These are phyloP conservation scores for Rhopalosiphum maidis DNA, from an alignment of 1,140 invertebrate genomes.

Conservation along the genomic window DNA sequence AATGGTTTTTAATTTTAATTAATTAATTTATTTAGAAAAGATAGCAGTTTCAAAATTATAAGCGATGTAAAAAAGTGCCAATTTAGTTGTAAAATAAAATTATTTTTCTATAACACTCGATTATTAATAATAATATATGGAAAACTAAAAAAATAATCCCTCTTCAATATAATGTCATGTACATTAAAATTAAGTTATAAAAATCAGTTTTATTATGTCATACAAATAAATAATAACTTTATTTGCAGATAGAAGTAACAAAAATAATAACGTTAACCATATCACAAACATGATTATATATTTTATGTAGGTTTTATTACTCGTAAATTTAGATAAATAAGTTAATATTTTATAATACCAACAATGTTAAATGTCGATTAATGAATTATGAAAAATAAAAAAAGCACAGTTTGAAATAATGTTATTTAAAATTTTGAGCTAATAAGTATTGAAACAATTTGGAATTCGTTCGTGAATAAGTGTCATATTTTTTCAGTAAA, in stretches of 20 bases:
- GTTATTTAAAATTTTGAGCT: background rate
- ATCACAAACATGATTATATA: background rate
- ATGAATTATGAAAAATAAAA: background rate
- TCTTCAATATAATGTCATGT: too few relatives aligned
- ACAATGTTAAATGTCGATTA: background rate
- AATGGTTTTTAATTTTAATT: background rate
- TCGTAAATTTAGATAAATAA: background rate
- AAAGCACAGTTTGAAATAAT: background rate
- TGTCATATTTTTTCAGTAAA: background rate
- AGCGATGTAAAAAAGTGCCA: background rate
- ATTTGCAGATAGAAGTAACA: background rate
- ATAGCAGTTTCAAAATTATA: background rate
- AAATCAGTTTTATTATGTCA: background rate
- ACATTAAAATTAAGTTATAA: background rate
- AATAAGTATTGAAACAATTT: background rate
- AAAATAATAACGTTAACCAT: background rate
- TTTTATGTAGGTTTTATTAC: too few relatives aligned
- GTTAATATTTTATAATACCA: background rate
- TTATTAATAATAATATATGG: background rate
- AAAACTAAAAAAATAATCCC: background rate
- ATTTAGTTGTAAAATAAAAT: background rate
- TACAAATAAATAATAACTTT: background rate
- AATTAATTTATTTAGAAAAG: background rate
- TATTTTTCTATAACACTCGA: background rate
- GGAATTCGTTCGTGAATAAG: background rate